A percentile compares a stretch with the other conserved stretches of the same genome.
phyloP scores from a whole-genome alignment of 2,113 vertebrate genomes.

The Ranitomeya imitator region DNA sequence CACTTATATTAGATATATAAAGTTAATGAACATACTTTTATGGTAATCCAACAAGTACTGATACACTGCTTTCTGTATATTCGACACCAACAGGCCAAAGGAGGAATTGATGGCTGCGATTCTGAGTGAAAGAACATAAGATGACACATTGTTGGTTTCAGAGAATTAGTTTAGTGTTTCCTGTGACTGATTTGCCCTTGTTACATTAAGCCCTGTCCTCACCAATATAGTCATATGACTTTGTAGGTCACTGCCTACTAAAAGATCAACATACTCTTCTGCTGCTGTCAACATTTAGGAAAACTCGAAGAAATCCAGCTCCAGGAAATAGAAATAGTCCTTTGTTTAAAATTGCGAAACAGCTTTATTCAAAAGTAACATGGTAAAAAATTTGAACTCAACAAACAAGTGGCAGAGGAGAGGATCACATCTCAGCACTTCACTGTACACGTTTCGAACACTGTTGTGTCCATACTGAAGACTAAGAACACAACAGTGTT shows the following conservation, averaged over 20 bases:
- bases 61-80: conserved; percentile 2
- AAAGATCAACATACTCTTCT: neutral
- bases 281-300: neutral
- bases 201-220: neutral
- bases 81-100: neutral
- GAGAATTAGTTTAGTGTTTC: neutral
- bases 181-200: neutral
- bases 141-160: neutral
- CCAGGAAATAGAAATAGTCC: no score
- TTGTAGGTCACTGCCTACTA: neutral
- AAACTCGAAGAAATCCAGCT: no score
- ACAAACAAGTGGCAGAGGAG: no score
- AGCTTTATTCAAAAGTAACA: no score
- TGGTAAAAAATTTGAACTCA: no score
- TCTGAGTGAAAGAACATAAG: neutral
- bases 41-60: conserved; percentile 19
- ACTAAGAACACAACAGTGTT: no score
- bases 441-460: no score
- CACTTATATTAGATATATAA: neutral
- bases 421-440: no score
- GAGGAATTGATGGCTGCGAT: neutral
- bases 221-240: neutral
- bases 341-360: no score
- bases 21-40: neutral
- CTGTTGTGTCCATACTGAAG: no score